Conservation (phyloP, 2,888 invertebrate genomes). For the Dyspetes luteomarginatus region DNA sequence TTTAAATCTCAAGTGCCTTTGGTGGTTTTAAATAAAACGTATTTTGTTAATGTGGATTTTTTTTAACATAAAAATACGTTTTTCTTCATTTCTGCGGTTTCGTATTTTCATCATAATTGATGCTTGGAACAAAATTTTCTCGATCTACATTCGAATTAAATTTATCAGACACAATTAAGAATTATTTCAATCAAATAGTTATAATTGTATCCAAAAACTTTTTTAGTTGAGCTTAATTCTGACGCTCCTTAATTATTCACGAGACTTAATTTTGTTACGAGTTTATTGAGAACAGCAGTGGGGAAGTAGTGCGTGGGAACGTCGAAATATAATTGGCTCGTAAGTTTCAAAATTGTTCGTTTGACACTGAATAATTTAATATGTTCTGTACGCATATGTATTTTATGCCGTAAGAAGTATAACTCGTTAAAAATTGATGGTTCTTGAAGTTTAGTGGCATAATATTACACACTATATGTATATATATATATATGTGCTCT, state of each 20-base stretch:
- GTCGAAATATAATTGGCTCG: constrained; percentile 22
- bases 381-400: background rate
- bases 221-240: background rate
- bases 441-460: constrained; percentile 32
- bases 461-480: background rate
- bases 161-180: background rate
- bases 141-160: background rate
- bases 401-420: constrained; percentile 31
- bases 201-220: background rate
- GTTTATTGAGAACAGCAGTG: background rate
- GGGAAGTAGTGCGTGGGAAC: constrained; percentile 26
- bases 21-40: no score
- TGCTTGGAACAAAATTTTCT: background rate
- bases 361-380: constrained; percentile 63
- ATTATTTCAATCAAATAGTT: background rate
- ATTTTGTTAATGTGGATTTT: background rate
- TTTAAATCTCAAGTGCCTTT: no score
- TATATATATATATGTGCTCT: background rate
- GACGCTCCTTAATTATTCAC: background rate
- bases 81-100: background rate
- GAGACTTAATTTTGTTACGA: background rate
- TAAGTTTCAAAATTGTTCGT: constrained; percentile 27
- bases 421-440: constrained; percentile 60
- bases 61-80: background rate
- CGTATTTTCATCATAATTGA: background rate